Base-by-base conservation (phyloP, 2,888 invertebrate species). In the Hyppa rectilinea region DNA sequence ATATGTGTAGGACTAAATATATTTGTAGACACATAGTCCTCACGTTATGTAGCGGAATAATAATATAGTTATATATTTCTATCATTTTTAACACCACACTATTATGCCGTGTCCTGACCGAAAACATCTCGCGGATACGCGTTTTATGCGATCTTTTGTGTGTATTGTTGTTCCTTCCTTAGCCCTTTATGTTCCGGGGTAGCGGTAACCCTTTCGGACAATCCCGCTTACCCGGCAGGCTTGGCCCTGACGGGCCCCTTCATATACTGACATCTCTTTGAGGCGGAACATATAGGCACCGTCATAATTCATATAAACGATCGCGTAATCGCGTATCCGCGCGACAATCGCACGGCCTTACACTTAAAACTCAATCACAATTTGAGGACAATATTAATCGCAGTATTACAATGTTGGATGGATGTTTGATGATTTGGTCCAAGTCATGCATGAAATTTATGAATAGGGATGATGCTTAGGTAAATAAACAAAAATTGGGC, bases 21-120 rank as follows among this genome's bases (percentile, higher is more conserved):
- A 75, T 78, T 75, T 70, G 26, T 70, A 70, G 47, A 73, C 31
- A 60, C 23, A 31, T n/a, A 69, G 38, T 70, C 64, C 64, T 64
- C 31, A 53, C 29, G 9, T 14, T 29, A 14, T 20, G 29, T 47
- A 72, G 38, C 20, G 20, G 5, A 40, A 17, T 45, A 36, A 26
- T n/a, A 31, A 9, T 23, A 64, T 40, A 26, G 5, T 34, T 40
- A 0, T 20, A 7, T 49, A 47, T 49, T 23, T 69, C 23, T 38
- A 66, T 69, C 49, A 70, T 26, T 47, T 14, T 23, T 2, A 29
- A 38, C 10, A 49, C 29, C 3, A n/a, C n/a, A 29, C 9, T 14
- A 29, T 5, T 26, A 26, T 3, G 26, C 26, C 17, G 17, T 29
- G 50, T 29, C 17, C 17, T 50, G 9, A 29, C 26, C 9, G 49